Evolutionary conservation across 2,888 invertebrate genomes (phyloP).

Genomic region (Papilio gigon): DNA sequence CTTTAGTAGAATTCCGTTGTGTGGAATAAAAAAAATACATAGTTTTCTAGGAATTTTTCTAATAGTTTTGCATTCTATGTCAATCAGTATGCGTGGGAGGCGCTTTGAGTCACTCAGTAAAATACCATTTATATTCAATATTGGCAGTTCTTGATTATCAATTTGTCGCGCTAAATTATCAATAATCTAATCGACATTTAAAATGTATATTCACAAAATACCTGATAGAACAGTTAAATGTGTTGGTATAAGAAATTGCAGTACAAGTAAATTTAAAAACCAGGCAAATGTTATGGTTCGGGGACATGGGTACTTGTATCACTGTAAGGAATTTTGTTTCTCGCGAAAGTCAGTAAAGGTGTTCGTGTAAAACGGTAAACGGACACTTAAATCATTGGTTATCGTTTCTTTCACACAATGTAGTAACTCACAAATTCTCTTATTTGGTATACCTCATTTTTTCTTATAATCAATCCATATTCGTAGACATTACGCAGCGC

Average conservation of each 20-base stretch:
- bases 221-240: too few relatives aligned
- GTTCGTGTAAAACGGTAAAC: background rate
- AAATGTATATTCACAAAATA: background rate
- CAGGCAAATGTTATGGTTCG: too few relatives aligned
- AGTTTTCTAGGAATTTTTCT: slow-evolving; percentile 22
- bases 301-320: background rate
- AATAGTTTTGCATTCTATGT: slow-evolving; percentile 32
- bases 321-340: background rate
- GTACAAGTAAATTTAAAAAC: too few relatives aligned
- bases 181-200: slow-evolving; percentile 3
- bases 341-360: slow-evolving; percentile 11
- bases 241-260: too few relatives aligned
- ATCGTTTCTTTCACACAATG: slow-evolving; percentile 7
- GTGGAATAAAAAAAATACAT: slow-evolving; percentile 6
- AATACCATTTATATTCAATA: slow-evolving; percentile 5
- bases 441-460: slow-evolving; percentile 37
- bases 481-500: slow-evolving; percentile 38
- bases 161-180: slow-evolving; percentile 4
- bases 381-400: slow-evolving; percentile 12
- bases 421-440: slow-evolving; percentile 25
- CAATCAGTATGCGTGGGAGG: slow-evolving; percentile 26
- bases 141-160: slow-evolving; percentile 16
- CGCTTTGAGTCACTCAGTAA: slow-evolving; percentile 16
- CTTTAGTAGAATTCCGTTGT: too few relatives aligned
- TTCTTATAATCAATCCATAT: slow-evolving; percentile 40